These are phyloP conservation scores for Caenorhabditis afra DNA, from an alignment of 2,888 invertebrate species.

Conservation along the genomic window DNA sequence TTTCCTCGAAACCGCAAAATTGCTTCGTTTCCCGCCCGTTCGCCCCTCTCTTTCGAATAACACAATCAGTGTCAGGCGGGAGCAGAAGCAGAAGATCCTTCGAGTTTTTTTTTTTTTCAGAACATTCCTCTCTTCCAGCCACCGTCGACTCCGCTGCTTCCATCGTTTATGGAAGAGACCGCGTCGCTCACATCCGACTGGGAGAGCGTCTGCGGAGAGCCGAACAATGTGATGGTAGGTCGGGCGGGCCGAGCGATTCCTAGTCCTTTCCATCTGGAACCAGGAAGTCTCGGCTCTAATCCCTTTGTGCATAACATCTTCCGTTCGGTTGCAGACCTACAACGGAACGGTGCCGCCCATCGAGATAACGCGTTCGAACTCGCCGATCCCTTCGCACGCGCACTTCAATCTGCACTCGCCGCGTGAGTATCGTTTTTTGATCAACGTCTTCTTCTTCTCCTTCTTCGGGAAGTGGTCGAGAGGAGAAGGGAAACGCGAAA, in stretches of 20 bases:
- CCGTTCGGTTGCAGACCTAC: constrained; percentile 51
- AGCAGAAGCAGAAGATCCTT: constrained; percentile 13
- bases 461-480: background rate
- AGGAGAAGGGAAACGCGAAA: constrained; percentile 20
- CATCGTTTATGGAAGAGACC: constrained; percentile 62
- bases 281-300: too few species aligned
- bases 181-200: constrained; percentile 66
- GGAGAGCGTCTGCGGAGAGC: constrained; percentile 63
- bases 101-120: constrained; percentile 28
- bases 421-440: constrained; percentile 54
- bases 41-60: constrained; percentile 28
- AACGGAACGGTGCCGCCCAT: constrained; percentile 59
- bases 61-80: constrained; percentile 44
- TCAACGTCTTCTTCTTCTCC: too few species aligned
- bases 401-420: constrained; percentile 58
- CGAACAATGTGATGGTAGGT: constrained; percentile 48
- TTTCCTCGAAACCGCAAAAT: constrained; percentile 42
- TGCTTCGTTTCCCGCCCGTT: constrained; percentile 12
- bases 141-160: constrained; percentile 49
- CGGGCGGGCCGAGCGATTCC: background rate
- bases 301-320: too few species aligned
- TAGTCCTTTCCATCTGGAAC: too few species aligned
- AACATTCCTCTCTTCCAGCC: constrained; percentile 58
- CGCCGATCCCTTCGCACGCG: constrained; percentile 56
- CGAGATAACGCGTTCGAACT: constrained; percentile 60